phyloP scores from a whole-genome alignment of 2,113 vertebrate species.

The Phyllostomus discolor region DNA sequence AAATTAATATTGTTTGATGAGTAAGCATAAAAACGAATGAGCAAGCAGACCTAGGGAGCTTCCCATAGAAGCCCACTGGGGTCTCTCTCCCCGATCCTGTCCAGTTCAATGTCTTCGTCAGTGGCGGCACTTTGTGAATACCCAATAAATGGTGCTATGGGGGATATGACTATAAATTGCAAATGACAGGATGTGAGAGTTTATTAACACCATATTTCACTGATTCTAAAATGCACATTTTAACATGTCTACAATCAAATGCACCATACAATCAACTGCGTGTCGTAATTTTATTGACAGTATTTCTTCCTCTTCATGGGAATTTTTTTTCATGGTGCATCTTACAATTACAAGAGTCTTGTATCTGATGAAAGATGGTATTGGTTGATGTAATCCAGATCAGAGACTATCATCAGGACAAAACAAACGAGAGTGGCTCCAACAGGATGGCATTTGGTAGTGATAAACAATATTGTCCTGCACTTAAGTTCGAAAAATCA shows the following conservation, averaged over 20 bases:
- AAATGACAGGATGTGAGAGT: not conserved
- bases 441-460: conserved; percentile 33
- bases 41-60: not conserved
- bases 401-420: not conserved
- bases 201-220: not conserved
- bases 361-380: not conserved
- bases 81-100: not conserved
- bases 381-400: not conserved
- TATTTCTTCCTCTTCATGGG: not conserved
- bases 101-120: not conserved
- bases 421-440: not conserved
- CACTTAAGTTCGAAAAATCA: conserved; percentile 66
- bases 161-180: not conserved
- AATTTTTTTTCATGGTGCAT: not conserved
- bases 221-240: not conserved
- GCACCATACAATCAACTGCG: not conserved
- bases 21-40: not conserved
- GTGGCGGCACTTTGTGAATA: not conserved
- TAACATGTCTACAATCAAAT: not conserved
- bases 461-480: conserved; percentile 38
- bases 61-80: not conserved
- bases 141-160: not conserved
- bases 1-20: not conserved
- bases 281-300: not conserved
- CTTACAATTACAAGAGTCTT: not conserved